Evolutionary conservation across 2,113 vertebrate species (phyloP).

Genomic region (Chiloscyllium plagiosum): DNA sequence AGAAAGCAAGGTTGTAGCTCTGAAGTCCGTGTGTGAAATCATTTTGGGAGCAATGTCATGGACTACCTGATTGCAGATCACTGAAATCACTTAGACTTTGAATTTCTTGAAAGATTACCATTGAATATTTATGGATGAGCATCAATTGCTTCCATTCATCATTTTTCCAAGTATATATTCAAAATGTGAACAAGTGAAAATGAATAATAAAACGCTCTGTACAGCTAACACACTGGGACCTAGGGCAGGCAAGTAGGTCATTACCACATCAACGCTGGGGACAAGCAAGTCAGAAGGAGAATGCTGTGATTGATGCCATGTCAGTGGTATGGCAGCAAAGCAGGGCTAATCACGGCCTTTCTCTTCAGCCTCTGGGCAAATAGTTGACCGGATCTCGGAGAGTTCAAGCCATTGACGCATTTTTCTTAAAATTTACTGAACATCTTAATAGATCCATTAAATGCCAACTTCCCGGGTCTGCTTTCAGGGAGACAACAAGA

Average conservation of each 20-base stretch:
- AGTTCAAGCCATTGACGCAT: background rate
- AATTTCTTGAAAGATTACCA: slow-evolving; percentile 7
- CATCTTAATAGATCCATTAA: background rate
- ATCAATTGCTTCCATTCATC: slow-evolving; percentile 33
- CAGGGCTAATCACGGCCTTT: background rate
- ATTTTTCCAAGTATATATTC: slow-evolving; percentile 11
- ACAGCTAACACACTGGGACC: background rate
- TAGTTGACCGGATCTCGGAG: background rate
- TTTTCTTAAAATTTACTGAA: no score
- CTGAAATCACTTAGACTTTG: background rate
- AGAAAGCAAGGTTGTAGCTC: background rate
- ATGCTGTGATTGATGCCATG: background rate
- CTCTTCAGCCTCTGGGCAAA: background rate
- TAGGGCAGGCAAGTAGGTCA: slow-evolving; percentile 8
- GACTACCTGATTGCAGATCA: background rate
- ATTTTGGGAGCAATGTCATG: background rate
- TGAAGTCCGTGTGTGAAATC: background rate
- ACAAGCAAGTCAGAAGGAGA: background rate
- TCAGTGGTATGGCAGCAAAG: background rate
- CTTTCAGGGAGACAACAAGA: background rate
- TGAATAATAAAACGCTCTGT: slow-evolving; percentile 24
- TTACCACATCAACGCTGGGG: slow-evolving; percentile 22
- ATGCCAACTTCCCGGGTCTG: background rate
- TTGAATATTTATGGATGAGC: slow-evolving; percentile 25
- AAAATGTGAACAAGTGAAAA: background rate